Conservation (phyloP, 2,113 vertebrate genomes). For the Menidia beryllina region DNA sequence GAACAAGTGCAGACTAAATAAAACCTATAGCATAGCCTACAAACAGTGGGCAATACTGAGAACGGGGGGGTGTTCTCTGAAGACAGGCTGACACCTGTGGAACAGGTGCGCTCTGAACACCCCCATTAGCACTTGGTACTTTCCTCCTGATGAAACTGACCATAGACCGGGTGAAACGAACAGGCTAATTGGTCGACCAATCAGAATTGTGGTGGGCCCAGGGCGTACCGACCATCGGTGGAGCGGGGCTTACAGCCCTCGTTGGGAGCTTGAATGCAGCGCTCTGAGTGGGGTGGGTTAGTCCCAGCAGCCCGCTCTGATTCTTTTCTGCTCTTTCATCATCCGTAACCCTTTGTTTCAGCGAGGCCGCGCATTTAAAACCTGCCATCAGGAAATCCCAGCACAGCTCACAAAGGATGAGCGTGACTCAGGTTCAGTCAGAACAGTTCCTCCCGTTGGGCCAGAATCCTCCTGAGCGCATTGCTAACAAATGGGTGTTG, state of each 20-base stretch:
- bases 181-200: no score
- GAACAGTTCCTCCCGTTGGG: constrained; percentile 17
- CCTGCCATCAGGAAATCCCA: background rate
- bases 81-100: no score
- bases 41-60: no score
- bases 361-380: background rate
- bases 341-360: background rate
- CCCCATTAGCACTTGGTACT: no score
- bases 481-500: no score
- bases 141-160: no score
- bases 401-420: background rate
- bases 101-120: no score
- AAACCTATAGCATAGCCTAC: no score
- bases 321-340: background rate
- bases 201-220: background rate
- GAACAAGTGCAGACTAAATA: background rate
- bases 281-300: background rate
- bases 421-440: constrained; percentile 4
- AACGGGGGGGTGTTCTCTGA: no score
- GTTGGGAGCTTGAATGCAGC: background rate
- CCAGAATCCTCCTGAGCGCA: constrained; percentile 11
- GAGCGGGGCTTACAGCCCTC: no score
- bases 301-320: no score
- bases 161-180: no score
- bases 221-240: background rate